Base-by-base conservation (phyloP, 2,888 invertebrate species). In the Polyommatus iphigenia region DNA sequence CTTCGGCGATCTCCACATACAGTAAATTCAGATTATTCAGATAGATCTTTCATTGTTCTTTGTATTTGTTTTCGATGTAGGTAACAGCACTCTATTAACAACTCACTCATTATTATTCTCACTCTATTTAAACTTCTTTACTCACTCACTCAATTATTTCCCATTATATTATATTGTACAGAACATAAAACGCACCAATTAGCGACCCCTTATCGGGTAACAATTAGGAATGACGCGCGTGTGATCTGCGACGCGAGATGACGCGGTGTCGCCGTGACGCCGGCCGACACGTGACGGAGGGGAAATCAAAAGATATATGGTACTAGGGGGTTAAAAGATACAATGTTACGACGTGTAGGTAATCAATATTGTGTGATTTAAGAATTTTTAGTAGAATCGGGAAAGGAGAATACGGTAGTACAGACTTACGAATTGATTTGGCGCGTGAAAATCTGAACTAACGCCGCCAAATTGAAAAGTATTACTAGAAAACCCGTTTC, bases 151-250 rank as follows among this genome's bases (percentile, higher is more conserved):
- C 54, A 54, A 54, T 54, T 54, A 54, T 54, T 18, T 13, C 3
- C 24, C 3, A 24, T 24, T 62, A 62, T 62, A 62, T 62, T 24
- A 62, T 62, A 20, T 24, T 83, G 86, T 87, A 87, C 24, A 20
- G 10, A 62, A 62, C 62, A 62, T 24, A 62, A 62, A 62, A 62
- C 59, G 20, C 3, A 10, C 20, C 62, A 62, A 62, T 62, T 62
- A 62, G 62, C 10, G 10, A 20, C 62, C 62, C 62, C 24, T 62
- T 62, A 62, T 62, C 62, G 62, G 62, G 62, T 62, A 62, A 62
- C 62, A 62, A 62, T 62, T 62, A 24, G 62, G 62, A 62, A 24
- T 62, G 24, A 62, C 62, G 62, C 59, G 59, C 62, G 62, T 62
- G 62, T 62, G 62, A 62, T 62, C 62, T 24, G 62, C 13, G 62